A percentile compares a stretch with the other conserved stretches of the same genome.
phyloP scores from a whole-genome alignment of 2,888 invertebrate species.

The Drosophila leonis region DNA sequence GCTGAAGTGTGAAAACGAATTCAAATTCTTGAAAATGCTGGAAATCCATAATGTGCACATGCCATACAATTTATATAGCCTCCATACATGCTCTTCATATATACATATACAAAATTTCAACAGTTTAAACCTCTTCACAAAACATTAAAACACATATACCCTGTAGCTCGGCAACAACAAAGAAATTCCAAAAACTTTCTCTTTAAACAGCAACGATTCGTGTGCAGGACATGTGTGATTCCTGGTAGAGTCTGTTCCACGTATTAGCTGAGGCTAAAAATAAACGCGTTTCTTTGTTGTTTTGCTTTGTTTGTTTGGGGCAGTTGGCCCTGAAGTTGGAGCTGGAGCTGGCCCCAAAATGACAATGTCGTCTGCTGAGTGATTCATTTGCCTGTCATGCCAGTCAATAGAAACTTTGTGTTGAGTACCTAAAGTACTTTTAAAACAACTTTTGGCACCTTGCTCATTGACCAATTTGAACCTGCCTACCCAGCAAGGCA shows the following conservation, averaged over 20 bases:
- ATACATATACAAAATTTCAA: not conserved
- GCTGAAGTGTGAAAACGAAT: not conserved
- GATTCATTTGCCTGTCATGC: slow-evolving; percentile 35
- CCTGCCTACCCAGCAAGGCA: slow-evolving; percentile 5
- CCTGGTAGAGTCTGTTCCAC: not conserved
- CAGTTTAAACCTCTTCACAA: not conserved
- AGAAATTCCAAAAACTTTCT: not conserved
- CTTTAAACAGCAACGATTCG: not conserved
- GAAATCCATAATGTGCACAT: not conserved
- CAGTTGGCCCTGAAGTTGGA: not conserved
- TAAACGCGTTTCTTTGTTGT: slow-evolving; percentile 1
- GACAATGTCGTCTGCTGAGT: slow-evolving; percentile 16
- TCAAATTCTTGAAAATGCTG: not conserved
- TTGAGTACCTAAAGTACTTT: slow-evolving; percentile 21
- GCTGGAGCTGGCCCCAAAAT: not conserved
- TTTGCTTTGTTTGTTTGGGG: slow-evolving; percentile 4
- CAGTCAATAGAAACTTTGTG: slow-evolving; percentile 25
- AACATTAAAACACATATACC: not conserved
- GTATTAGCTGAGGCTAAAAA: slow-evolving; percentile 3
- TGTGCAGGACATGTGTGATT: slow-evolving; percentile 18
- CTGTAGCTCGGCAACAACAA: rapidly evolving
- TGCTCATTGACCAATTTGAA: slow-evolving; percentile 44
- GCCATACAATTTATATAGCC: not conserved
- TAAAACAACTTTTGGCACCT: slow-evolving; percentile 28
- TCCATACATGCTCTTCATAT: not conserved